Base-by-base conservation (phyloP, 2,113 vertebrate species). In the Struthidea cinerea region DNA sequence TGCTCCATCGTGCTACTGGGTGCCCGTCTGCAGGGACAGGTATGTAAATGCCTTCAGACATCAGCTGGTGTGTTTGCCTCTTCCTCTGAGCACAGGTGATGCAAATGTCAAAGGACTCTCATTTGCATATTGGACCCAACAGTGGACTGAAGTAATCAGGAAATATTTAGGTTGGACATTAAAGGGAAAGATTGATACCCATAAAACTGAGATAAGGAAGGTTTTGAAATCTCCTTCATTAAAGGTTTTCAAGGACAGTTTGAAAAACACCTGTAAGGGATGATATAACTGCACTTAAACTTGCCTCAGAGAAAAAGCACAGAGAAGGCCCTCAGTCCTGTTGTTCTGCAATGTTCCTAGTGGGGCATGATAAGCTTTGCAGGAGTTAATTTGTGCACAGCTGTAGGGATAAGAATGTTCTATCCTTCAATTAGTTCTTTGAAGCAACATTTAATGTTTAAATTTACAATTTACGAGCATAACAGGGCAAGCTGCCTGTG, bases 361-460 rank as follows among this genome's bases (percentile, higher is more conserved):
- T 3, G 92, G 59, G 71, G 75, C 42, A 18, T 4, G 26, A 42
- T 37, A 39, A 73, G 39, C 50, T 74, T 73, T 57, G 59, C 67
- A 82, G 39, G 68, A 39, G 68, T 50, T 63, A 57, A 56, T 63
- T 76, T 75, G 44, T 70, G 67, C 52, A 20, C 79, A 83, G 76
- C 60, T 83, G 42, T 70, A 77, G 35, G 50, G 47, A 32, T 70
- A 52, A 85, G 42, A 63, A 70, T 14, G 19, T 61, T 87, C 33
- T 78, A 7, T 47, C 60, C 52, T 91, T 87, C 84, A 70, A 4
- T 86, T 88, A 75, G 37, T 27, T 86, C 52, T 74, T 33, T 59
- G 42, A 93, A 95, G 90, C 90, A 96, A 93, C 94, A 83, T 63
- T 91, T 82, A 78, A 32, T 78, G 64, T 89, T 84, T 81, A 74